A percentile compares a stretch with the other conserved stretches of the same genome.
These are phyloP conservation scores for Panagrolaimus sp. DNA, from an alignment of 1,140 invertebrate species.

Conservation along the genomic window DNA sequence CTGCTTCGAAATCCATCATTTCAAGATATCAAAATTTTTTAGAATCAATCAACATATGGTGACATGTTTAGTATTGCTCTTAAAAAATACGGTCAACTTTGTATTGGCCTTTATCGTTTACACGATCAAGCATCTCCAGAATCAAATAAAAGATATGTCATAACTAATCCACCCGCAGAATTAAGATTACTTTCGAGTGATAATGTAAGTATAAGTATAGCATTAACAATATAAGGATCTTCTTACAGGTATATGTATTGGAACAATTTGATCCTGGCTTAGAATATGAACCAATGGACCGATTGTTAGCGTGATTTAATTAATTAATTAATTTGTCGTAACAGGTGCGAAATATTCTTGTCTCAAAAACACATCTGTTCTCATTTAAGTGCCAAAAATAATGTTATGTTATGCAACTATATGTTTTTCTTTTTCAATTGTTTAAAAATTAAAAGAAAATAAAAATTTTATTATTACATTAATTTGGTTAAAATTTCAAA, in stretches of 20 bases:
- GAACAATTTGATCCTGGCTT: conserved; percentile 58
- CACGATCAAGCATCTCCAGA: conserved; percentile 65
- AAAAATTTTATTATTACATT: too few relatives aligned
- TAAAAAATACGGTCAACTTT: conserved; percentile 94
- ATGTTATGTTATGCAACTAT: background rate
- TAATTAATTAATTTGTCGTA: background rate
- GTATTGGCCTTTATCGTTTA: conserved; percentile 91
- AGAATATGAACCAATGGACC: conserved; percentile 50
- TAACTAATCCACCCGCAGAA: conserved; percentile 79
- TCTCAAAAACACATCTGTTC: conserved; percentile 9
- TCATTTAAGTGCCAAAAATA: conserved; percentile 10
- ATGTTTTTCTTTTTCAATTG: too few relatives aligned
- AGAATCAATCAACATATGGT: conserved; percentile 63
- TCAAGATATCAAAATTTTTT: conserved; percentile 26
- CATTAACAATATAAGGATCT: background rate
- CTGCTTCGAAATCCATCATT: too few relatives aligned
- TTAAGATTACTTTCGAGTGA: conserved; percentile 51
- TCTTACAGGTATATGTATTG: conserved; percentile 49
- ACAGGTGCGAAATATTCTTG: background rate
- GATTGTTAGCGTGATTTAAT: conserved; percentile 16
- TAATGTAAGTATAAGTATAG: conserved; percentile 40
- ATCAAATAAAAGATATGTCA: conserved; percentile 97
- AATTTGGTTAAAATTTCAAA: too few relatives aligned
- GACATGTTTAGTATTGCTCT: conserved; percentile 86
- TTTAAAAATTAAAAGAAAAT: too few relatives aligned